These are phyloP conservation scores for Phaonia tiefii DNA, from an alignment of 2,888 invertebrate species.

Conservation along the genomic window DNA sequence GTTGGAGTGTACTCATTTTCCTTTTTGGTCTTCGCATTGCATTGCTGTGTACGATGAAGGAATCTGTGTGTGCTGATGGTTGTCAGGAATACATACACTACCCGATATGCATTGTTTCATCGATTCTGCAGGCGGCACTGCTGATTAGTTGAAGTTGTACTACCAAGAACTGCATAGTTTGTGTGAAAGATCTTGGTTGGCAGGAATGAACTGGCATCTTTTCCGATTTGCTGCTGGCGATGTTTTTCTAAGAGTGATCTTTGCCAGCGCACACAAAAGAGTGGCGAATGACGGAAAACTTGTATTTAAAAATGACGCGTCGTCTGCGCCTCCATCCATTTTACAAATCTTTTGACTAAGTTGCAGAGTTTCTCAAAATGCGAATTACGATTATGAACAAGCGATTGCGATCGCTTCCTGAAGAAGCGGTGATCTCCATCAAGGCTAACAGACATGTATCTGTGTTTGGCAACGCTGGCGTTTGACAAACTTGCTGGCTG, in stretches of 20 bases:
- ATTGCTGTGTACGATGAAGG: slow-evolving; percentile 2
- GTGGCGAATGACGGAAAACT: slow-evolving; percentile 18
- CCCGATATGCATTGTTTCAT: slow-evolving; percentile 23
- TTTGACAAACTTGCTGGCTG: neutral
- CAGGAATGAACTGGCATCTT: neutral
- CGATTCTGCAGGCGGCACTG: slow-evolving; percentile 22
- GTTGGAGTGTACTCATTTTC: neutral
- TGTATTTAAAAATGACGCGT: neutral
- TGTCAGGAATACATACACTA: slow-evolving; percentile 1
- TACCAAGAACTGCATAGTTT: neutral
- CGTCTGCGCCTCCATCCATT: neutral
- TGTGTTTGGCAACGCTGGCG: too few species aligned
- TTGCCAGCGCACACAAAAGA: neutral
- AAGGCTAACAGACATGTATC: too few species aligned
- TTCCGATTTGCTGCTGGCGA: slow-evolving; percentile 6
- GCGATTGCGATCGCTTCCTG: too few species aligned
- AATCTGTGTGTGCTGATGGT: neutral
- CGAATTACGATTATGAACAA: too few species aligned
- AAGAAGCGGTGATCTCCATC: too few species aligned
- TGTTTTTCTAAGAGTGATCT: slow-evolving; percentile 5
- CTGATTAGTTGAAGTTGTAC: slow-evolving; percentile 20
- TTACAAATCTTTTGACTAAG: neutral
- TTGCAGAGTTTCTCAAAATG: neutral
- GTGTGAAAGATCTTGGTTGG: neutral
- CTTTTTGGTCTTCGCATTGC: neutral